Base-by-base conservation (phyloP, 2,113 vertebrate genomes). In the Phocoena sinus region DNA sequence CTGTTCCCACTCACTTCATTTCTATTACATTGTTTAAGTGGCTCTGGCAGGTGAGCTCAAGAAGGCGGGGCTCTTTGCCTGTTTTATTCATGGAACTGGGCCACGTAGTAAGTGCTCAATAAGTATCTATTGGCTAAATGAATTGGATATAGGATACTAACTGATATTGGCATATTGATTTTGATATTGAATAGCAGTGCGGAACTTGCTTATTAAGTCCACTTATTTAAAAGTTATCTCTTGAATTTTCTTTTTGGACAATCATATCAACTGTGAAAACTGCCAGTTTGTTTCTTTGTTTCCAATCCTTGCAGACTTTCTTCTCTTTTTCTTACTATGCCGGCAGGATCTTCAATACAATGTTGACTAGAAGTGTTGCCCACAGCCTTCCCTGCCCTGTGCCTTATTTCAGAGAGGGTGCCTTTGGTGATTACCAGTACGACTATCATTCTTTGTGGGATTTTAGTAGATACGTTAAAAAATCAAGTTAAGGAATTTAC, bases 391-490 rank as follows among this genome's bases (percentile, higher is more conserved):
- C 56, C 70, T 93, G 60, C 10, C 47, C n/a, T 91, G 0, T 21
- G 80, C 41, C 71, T 91, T 73, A 65, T 47, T 71, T 56, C 60
- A 81, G 81, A 86, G 53, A 65, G 20, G 67, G 79, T 62, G 21
- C 25, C 25, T 87, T 90, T 21, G 47, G 28, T 65, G 18, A 63
- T 38, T 73, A 53, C n/a, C 80, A n/a, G 20, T 17, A 79, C 13
- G 28, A 77, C 33, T 28, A 60, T n/a, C 4, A 23, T 50, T 62
- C 44, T 89, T 18, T 31, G 4, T 41, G 65, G 47, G 8, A 58
- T 73, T 71, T 97, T 89, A 79, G 44, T 13, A 95, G 79, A 50
- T 50, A 79, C 17, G 87, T 92, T 31, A 2, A 25, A 95, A 95
- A 94, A 31, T 25, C 56, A 68, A n/a, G 20, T 91, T 47, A 93